A percentile compares a stretch with the other conserved stretches of the same genome.
phyloP scores from a whole-genome alignment of 2,113 vertebrate genomes.

The Chelonoidis abingdonii region DNA sequence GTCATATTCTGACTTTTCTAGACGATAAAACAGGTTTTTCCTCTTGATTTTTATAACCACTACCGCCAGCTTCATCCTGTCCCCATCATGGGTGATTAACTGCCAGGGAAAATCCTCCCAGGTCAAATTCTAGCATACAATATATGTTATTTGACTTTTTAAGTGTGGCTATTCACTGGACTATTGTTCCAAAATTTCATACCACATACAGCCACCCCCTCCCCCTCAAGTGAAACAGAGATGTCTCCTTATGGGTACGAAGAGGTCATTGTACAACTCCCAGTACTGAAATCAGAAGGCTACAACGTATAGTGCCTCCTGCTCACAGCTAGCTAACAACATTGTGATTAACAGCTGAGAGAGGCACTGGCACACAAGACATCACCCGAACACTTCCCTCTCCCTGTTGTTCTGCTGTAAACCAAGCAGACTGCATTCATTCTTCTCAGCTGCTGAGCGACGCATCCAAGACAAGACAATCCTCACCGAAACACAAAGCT shows the following conservation, averaged over 20 bases:
- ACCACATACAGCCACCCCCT: neutral
- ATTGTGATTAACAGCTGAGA: neutral
- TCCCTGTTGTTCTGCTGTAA: neutral
- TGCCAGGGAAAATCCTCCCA: slow-evolving; percentile 26
- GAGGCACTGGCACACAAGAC: neutral
- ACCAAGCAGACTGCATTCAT: neutral
- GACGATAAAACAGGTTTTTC: neutral
- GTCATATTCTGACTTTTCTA: neutral
- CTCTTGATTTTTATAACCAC: slow-evolving; percentile 18
- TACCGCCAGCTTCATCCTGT: neutral
- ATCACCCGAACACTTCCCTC: neutral
- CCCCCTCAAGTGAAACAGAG: neutral
- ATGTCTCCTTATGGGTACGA: neutral
- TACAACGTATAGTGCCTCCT: neutral
- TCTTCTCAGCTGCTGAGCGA: neutral
- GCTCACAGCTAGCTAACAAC: neutral
- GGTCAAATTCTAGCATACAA: neutral
- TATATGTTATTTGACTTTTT: neutral
- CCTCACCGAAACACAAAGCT: neutral
- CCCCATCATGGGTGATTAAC: slow-evolving; percentile 59
- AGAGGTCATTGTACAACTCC: neutral
- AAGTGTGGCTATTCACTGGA: accelerated
- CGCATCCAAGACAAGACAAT: neutral
- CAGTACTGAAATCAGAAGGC: slow-evolving; percentile 3
- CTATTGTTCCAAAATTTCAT: neutral